These are phyloP conservation scores for Callaeas wilsoni DNA, from an alignment of 2,113 vertebrate genomes.

Conservation along the genomic window DNA sequence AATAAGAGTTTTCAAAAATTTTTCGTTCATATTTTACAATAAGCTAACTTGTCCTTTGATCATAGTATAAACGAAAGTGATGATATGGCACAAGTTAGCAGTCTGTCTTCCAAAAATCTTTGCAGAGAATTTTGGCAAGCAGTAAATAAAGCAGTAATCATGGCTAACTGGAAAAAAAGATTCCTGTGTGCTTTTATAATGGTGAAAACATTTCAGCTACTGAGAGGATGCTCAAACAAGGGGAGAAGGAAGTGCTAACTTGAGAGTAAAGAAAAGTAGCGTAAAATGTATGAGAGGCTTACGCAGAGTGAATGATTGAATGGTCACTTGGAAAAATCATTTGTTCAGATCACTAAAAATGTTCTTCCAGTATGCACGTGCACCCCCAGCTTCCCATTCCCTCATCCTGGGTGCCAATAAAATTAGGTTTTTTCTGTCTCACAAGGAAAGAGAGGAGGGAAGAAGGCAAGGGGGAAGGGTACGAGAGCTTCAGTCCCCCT, in stretches of 20 bases:
- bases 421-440: not conserved
- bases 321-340: not conserved
- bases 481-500: not conserved
- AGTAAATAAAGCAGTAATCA: not conserved
- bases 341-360: not conserved
- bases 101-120: not conserved
- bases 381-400: not conserved
- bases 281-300: not conserved
- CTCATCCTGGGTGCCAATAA: not conserved
- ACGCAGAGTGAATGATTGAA: not conserved
- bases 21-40: not conserved
- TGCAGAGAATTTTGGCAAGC: not conserved
- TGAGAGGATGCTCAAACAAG: not conserved
- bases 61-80: not conserved
- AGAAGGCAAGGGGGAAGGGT: not conserved
- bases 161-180: not conserved
- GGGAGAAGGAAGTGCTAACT: not conserved
- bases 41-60: not conserved
- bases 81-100: not conserved
- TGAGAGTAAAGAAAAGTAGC: not conserved
- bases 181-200: not conserved
- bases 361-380: not conserved
- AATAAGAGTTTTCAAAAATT: accelerated
- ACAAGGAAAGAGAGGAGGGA: not conserved
- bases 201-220: not conserved